Base-by-base conservation (phyloP, 2,888 invertebrate genomes). In the Ischnura elegans region DNA sequence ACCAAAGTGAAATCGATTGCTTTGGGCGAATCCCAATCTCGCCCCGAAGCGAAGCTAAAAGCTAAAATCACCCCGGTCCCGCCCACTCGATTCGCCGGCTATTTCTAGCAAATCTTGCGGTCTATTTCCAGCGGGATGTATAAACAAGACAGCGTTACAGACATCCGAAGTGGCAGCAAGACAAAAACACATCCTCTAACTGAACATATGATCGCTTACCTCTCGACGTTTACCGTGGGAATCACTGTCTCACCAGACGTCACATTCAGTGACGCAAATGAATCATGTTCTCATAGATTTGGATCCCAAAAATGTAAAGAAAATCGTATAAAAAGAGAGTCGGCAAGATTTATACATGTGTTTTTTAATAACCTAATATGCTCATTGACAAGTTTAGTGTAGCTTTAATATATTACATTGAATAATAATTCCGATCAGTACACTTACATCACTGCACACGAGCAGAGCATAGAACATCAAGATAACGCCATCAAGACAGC, bases 81-180 rank as follows among this genome's bases (percentile, higher is more conserved):
- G 36, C 87, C 29, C 36, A 29, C 55, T n/a, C 13, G 19, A 19
- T 8, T 51, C 61, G 36, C 76, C 36, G 36, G 76, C 13, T 46
- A 87, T 87, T 87, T 87, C 87, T 43, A 61, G 55, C 51, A n/a
- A 42, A 36, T 87, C 51, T 55, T 55, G 51, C 29, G 36, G n/a
- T 36, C 51, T 36, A 51, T 42, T 87, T 36, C 42, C 36, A 3
- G 21, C 16, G 51, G 36, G 51, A 87, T 51, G n/a, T n/a, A 51
- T 51, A 51, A 87, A 87, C 51, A 87, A 87, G 51, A 51, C 51
- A 29, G 5, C 55, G 36, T 55, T 13, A 87, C 36, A 36, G 51
- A 29, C 51, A 87, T 29, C 16, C 42, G 21, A 55, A 29, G 55
- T 55, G 36, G 42, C 55, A 42, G 42, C 10, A 25, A 45, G 45